A percentile compares a stretch with the other conserved stretches of the same genome.
Evolutionary conservation across 1,140 invertebrate species (phyloP).

Genomic region (Orchesella cincta): DNA sequence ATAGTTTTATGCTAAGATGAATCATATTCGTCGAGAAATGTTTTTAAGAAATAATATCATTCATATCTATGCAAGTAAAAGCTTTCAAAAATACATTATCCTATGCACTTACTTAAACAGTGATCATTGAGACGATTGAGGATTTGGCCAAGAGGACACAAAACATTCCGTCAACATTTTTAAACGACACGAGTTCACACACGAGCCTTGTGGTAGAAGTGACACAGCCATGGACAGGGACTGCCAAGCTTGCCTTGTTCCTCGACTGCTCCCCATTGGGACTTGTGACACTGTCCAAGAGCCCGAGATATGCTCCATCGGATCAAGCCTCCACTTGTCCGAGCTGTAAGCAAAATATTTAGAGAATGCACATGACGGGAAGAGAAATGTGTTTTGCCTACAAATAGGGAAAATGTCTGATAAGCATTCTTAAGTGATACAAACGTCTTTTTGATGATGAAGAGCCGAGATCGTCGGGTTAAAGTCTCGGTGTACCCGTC

Average conservation of each 20-base stretch:
- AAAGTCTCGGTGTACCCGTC: slow-evolving; percentile 48
- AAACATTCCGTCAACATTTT: slow-evolving; percentile 48
- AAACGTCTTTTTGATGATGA: not conserved
- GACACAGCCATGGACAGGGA: slow-evolving; percentile 60
- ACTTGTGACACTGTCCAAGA: slow-evolving; percentile 59
- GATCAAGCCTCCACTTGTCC: slow-evolving; percentile 38
- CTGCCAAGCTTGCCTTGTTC: slow-evolving; percentile 61
- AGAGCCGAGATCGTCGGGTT: slow-evolving; percentile 47
- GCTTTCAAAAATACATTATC: no score
- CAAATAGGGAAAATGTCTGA: not conserved
- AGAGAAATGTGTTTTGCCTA: not conserved
- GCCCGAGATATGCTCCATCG: slow-evolving; percentile 53
- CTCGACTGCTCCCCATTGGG: slow-evolving; percentile 64
- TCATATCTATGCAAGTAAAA: no score
- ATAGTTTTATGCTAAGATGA: no score
- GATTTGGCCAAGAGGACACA: slow-evolving; percentile 60
- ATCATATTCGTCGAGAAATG: no score
- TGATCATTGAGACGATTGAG: slow-evolving; percentile 64
- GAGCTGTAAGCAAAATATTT: slow-evolving; percentile 12
- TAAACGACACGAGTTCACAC: slow-evolving; percentile 57
- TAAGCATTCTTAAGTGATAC: not conserved
- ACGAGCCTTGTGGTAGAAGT: slow-evolving; percentile 61
- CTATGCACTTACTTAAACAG: no score
- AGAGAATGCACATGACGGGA: not conserved
- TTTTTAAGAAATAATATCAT: no score